A percentile compares a stretch with the other conserved stretches of the same genome.
Evolutionary conservation across 2,113 vertebrate genomes (phyloP).

Genomic region (Coptodon rendalli): DNA sequence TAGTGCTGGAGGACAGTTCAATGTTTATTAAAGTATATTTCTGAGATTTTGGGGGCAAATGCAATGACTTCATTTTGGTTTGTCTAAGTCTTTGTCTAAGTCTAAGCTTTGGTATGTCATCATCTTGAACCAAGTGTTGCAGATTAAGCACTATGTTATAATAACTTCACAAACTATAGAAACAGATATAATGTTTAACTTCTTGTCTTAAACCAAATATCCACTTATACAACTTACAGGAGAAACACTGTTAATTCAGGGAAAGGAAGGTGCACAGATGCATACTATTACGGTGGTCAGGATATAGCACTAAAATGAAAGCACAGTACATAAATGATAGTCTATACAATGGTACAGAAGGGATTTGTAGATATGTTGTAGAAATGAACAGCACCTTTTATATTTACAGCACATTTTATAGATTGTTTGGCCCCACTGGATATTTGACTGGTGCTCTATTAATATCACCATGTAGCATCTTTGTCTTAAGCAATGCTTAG

Average conservation of each 20-base stretch:
- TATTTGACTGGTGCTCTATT: neutral
- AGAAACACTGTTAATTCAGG: neutral
- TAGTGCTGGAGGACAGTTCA: neutral
- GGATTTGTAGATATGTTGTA: neutral
- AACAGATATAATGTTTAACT: neutral
- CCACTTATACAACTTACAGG: neutral
- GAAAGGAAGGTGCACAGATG: accelerated
- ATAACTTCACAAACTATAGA: neutral
- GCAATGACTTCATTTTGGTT: neutral
- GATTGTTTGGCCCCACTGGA: neutral
- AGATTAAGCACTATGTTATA: neutral
- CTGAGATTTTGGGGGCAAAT: neutral
- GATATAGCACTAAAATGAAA: neutral
- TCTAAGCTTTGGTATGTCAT: neutral
- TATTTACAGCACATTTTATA: neutral
- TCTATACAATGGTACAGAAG: neutral
- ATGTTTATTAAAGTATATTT: neutral
- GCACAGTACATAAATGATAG: neutral
- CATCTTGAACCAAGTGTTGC: neutral
- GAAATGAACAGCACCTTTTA: neutral
- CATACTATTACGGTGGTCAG: neutral
- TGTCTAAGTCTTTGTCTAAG: neutral
- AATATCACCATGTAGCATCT: neutral
- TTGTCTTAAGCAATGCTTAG: neutral
- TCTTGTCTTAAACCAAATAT: neutral